A percentile compares a stretch with the other conserved stretches of the same genome.
Evolutionary conservation across 2,888 invertebrate genomes (phyloP).

Genomic region (Aphidius colemani): DNA sequence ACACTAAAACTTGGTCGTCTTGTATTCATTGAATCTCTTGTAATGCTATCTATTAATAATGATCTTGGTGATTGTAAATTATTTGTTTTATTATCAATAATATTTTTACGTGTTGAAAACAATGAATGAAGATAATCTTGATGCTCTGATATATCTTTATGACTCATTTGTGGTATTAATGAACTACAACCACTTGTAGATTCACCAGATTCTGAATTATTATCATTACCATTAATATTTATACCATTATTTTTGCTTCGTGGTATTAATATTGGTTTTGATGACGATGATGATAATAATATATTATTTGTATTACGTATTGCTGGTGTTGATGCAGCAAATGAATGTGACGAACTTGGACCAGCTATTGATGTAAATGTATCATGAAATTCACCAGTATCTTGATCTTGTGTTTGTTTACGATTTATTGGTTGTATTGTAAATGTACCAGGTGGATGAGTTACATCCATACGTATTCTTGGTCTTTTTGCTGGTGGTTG

Average conservation of each 20-base stretch:
- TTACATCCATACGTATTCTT: conserved; percentile 56
- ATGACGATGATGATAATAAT: conserved; percentile 23
- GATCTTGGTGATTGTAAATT: conserved; percentile 56
- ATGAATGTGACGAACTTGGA: conserved; percentile 39
- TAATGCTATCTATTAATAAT: conserved; percentile 56
- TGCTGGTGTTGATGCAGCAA: conserved; percentile 57
- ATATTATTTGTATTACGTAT: conserved; percentile 43
- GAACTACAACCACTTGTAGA: conserved; percentile 67
- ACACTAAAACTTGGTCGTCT: conserved; percentile 63
- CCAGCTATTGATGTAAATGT: conserved; percentile 29
- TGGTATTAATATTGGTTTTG: conserved; percentile 6
- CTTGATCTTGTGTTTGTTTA: conserved; percentile 41
- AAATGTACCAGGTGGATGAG: conserved; percentile 57
- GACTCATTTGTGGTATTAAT: conserved; percentile 60
- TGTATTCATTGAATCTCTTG: conserved; percentile 61
- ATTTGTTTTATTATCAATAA: conserved; percentile 52
- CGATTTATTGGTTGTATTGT: conserved; percentile 45
- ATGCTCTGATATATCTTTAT: conserved; percentile 25
- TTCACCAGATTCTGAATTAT: conserved; percentile 66
- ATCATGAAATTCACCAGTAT: conserved; percentile 36
- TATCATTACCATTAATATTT: conserved; percentile 57
- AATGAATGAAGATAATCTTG: conserved; percentile 47
- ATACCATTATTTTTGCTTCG: conserved; percentile 45
- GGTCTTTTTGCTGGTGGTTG: conserved; percentile 53
- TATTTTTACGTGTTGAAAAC: conserved; percentile 45